These are phyloP conservation scores for Papilio elwesi DNA, from an alignment of 2,888 invertebrate genomes.

Conservation along the genomic window DNA sequence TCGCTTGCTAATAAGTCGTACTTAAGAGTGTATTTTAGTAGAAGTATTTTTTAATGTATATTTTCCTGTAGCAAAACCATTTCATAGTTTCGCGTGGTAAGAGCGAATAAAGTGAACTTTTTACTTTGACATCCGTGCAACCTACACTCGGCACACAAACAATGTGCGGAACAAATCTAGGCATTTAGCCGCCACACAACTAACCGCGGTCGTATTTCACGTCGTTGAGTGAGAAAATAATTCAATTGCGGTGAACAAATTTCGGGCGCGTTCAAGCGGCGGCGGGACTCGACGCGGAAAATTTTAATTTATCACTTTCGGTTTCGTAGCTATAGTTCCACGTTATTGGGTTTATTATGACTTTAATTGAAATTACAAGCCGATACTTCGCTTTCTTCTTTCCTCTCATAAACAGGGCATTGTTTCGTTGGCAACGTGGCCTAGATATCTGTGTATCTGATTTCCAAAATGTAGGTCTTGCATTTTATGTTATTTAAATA, in stretches of 20 bases:
- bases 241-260: conserved; percentile 42
- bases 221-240: conserved; percentile 40
- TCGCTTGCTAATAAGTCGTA: too few species aligned
- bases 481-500: background rate
- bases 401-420: conserved; percentile 14
- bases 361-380: conserved; percentile 12
- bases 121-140: conserved; percentile 6
- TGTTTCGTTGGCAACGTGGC: conserved; percentile 12
- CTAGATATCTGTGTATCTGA: conserved; percentile 20
- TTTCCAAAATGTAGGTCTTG: conserved; percentile 13
- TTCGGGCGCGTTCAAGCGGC: conserved; percentile 28
- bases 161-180: conserved; percentile 29
- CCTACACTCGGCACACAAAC: conserved; percentile 1
- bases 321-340: background rate
- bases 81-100: background rate
- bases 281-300: background rate
- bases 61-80: too few species aligned
- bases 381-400: conserved; percentile 15
- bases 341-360: conserved; percentile 4
- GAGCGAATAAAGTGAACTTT: background rate
- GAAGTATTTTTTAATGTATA: too few species aligned
- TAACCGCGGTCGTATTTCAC: conserved; percentile 38
- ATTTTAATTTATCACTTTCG: conserved; percentile 10
- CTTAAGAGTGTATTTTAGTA: too few species aligned
- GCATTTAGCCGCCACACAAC: conserved; percentile 30